A percentile compares a stretch with the other conserved stretches of the same genome.
These are phyloP conservation scores for Monopis laevigella DNA, from an alignment of 2,888 invertebrate genomes.

Conservation along the genomic window DNA sequence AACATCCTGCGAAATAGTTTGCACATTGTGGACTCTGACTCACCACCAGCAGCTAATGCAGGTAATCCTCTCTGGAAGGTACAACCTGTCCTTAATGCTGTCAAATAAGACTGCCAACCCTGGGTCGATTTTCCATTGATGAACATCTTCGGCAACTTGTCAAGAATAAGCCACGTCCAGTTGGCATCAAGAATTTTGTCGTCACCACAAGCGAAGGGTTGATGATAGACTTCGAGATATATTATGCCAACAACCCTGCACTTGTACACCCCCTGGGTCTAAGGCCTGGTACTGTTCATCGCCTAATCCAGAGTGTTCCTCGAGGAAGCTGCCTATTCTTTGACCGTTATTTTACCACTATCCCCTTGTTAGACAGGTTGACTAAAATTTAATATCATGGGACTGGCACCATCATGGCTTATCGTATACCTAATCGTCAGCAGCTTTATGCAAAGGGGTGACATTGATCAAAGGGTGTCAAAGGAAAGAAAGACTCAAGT, in stretches of 20 bases:
- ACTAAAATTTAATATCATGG: no score
- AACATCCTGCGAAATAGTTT: not conserved
- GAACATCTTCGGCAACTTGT: no score
- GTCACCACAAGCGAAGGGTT: not conserved
- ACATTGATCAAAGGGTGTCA: no score
- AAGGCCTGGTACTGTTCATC: not conserved
- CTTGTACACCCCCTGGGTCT: not conserved
- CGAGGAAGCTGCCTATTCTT: slow-evolving; percentile 16
- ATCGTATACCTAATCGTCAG: no score
- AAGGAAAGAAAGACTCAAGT: no score
- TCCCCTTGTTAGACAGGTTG: slow-evolving; percentile 12
- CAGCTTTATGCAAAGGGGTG: no score
- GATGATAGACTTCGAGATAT: slow-evolving; percentile 1
- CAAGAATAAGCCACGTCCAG: no score
- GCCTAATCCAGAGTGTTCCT: slow-evolving; percentile 8
- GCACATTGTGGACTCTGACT: not conserved
- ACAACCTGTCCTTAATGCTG: not conserved
- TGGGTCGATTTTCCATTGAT: not conserved
- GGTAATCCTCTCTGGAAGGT: not conserved
- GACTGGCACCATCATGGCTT: no score
- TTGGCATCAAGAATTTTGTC: not conserved
- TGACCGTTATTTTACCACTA: slow-evolving; percentile 16
- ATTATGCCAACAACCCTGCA: not conserved
- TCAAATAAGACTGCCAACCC: not conserved
- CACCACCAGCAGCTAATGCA: not conserved